Evolutionary conservation across 2,888 invertebrate genomes (phyloP).

Genomic region (Drosophila glabriapex): DNA sequence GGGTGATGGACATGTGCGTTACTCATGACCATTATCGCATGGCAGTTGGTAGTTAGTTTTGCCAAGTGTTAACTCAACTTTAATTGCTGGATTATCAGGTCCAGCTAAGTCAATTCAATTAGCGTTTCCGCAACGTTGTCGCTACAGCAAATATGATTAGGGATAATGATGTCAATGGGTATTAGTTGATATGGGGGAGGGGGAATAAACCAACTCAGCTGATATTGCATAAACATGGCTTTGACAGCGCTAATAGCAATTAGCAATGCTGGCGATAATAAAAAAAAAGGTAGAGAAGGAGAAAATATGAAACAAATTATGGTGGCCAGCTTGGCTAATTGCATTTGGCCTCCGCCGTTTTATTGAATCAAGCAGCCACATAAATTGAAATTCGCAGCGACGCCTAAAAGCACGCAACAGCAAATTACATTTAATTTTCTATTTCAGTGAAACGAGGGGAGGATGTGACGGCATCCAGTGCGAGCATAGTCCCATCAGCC

Average conservation of each 20-base stretch:
- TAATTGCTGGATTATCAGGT: constrained; percentile 63
- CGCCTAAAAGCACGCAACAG: constrained; percentile 55
- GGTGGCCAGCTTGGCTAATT: constrained; percentile 66
- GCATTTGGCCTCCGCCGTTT: constrained; percentile 62
- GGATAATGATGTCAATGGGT: constrained; percentile 66
- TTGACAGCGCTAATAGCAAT: constrained; percentile 76
- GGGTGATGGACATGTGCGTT: background rate
- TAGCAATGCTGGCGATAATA: constrained; percentile 48
- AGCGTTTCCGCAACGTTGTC: constrained; percentile 46
- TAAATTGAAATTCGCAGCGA: constrained; percentile 60
- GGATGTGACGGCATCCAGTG: constrained; percentile 34
- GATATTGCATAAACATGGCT: constrained; percentile 65
- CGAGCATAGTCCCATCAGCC: constrained; percentile 56
- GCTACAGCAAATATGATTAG: constrained; percentile 63
- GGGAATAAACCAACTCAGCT: constrained; percentile 35
- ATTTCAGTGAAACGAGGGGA: constrained; percentile 59
- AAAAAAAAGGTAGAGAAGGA: constrained; percentile 29
- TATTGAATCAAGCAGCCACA: constrained; percentile 64
- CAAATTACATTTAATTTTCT: constrained; percentile 58
- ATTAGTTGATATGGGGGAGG: constrained; percentile 36
- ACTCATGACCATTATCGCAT: constrained; percentile 14
- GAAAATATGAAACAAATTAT: constrained; percentile 63
- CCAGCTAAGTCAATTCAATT: constrained; percentile 58
- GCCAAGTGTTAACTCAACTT: constrained; percentile 54
- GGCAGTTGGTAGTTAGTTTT: constrained; percentile 1